phyloP scores from a whole-genome alignment of 2,113 vertebrate species.

The Gyps fulvus region DNA sequence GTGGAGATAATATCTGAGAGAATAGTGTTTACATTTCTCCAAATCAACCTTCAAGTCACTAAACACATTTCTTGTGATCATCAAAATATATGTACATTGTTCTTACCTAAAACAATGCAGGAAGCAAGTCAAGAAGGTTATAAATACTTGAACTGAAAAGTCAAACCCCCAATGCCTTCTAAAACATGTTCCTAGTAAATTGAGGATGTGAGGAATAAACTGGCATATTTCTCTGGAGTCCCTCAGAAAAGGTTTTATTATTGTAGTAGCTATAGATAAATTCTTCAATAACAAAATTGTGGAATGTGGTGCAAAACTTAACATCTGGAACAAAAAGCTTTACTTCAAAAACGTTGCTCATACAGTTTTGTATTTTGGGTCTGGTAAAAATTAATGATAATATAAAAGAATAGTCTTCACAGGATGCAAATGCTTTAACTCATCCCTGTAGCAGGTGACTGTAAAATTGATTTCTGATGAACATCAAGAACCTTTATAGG shows the following conservation, averaged over 20 bases:
- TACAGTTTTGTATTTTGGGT: background rate
- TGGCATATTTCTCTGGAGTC: background rate
- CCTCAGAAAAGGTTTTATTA: background rate
- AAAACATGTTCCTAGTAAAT: background rate
- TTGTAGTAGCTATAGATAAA: background rate
- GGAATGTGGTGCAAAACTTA: background rate
- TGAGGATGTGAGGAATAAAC: background rate
- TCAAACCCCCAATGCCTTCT: background rate
- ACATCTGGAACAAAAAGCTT: background rate
- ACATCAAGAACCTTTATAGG: background rate
- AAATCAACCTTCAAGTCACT: background rate
- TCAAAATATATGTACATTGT: background rate
- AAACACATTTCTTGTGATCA: background rate
- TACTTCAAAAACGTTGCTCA: background rate
- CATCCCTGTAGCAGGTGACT: background rate
- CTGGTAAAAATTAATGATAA: background rate
- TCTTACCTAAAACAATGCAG: background rate
- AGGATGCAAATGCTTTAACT: background rate
- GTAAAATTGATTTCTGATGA: background rate
- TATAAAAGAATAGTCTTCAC: background rate
- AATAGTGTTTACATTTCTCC: background rate
- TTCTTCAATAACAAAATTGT: background rate
- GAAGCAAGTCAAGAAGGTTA: background rate
- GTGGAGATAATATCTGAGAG: background rate
- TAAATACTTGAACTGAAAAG: background rate